Conservation (phyloP, 2,113 vertebrate genomes). For the Eonycteris spelaea region DNA sequence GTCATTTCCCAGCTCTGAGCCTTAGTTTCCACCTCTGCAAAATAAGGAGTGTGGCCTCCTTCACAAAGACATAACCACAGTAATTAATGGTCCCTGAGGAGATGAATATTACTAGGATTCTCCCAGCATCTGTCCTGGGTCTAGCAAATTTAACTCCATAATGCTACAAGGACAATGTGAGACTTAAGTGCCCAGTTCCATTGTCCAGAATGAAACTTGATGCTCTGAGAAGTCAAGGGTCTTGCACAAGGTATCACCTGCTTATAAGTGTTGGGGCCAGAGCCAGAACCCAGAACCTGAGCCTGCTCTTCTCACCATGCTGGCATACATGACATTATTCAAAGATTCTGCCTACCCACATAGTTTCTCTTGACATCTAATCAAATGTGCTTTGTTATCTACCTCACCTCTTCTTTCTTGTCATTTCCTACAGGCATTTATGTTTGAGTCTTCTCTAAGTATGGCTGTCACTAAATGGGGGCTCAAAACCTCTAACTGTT, state of each 20-base stretch:
- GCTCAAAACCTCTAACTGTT: slow-evolving; percentile 87
- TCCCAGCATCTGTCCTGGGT: background rate
- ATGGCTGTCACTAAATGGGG: slow-evolving; percentile 96
- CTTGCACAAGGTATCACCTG: background rate
- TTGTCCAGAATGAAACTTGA: background rate
- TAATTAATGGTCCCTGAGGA: background rate
- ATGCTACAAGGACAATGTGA: background rate
- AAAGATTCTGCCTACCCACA: background rate
- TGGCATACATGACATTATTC: background rate
- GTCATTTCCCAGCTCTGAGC: background rate
- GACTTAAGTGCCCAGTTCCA: background rate
- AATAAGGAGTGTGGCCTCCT: background rate
- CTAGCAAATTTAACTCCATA: background rate
- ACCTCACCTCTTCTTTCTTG: background rate
- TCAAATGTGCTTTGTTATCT: background rate
- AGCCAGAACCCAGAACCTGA: background rate
- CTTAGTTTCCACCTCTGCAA: background rate
- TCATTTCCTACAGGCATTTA: slow-evolving; percentile 90
- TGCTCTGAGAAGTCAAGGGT: background rate
- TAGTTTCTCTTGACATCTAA: background rate
- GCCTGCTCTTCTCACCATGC: background rate
- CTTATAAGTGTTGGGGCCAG: background rate
- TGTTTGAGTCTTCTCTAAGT: slow-evolving; percentile 96
- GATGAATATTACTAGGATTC: background rate
- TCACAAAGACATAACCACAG: background rate